Conservation (phyloP, 2,113 vertebrate genomes). For the Takifugu bimaculatus region DNA sequence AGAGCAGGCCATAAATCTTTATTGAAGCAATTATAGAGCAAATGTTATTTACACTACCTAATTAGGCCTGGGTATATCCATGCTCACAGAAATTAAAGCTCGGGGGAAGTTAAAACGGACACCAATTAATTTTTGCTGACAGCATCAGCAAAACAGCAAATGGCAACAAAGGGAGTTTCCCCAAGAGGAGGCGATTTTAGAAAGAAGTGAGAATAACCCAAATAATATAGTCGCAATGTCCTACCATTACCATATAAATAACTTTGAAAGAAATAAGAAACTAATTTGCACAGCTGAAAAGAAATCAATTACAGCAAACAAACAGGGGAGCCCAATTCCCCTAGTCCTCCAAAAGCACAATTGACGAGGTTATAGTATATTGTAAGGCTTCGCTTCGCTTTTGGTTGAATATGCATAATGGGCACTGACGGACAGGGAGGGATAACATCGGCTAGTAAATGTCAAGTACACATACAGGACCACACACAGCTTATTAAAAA, state of each 20-base stretch:
- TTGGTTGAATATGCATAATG: conserved; percentile 59
- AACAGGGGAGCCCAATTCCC: conserved; percentile 46
- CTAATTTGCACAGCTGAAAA: conserved; percentile 63
- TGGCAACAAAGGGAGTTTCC: conserved; percentile 64
- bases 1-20: conserved; percentile 66
- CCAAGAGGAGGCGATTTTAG: conserved; percentile 57
- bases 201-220: conserved; percentile 64
- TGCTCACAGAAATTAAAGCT: conserved; percentile 63
- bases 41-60: conserved; percentile 73
- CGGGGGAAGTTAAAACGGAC: conserved; percentile 68
- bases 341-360: conserved; percentile 50
- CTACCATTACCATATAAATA: conserved; percentile 73
- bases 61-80: conserved; percentile 62
- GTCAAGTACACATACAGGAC: conserved; percentile 73
- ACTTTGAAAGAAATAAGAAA: conserved; percentile 70
- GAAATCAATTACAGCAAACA: conserved; percentile 67
- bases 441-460: conserved; percentile 67
- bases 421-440: conserved; percentile 63
- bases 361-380: conserved; percentile 51
- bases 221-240: conserved; percentile 63
- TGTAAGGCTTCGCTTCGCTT: conserved; percentile 49
- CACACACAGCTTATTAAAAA: conserved; percentile 75
- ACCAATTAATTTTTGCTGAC: conserved; percentile 75
- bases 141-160: conserved; percentile 68
- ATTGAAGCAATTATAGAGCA: conserved; percentile 74